A percentile compares a stretch with the other conserved stretches of the same genome.
phyloP scores from a whole-genome alignment of 2,888 invertebrate genomes.

The Drosophila rubida region DNA sequence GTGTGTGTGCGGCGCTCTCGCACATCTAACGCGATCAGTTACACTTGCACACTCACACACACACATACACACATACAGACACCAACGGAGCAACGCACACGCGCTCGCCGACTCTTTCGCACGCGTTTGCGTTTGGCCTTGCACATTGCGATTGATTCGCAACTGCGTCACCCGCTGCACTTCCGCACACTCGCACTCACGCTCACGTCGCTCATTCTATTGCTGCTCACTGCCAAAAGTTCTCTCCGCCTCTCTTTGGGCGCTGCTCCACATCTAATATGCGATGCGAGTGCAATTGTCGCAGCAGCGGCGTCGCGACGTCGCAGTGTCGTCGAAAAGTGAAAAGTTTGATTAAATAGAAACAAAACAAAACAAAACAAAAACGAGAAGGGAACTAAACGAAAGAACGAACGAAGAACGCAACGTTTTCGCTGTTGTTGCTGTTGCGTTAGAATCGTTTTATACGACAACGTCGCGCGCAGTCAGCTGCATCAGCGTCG shows the following conservation, averaged over 20 bases:
- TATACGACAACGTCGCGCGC: conserved; percentile 31
- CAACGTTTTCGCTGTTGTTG: conserved; percentile 23
- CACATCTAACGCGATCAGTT: conserved; percentile 68
- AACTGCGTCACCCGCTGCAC: conserved; percentile 66
- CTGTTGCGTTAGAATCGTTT: conserved; percentile 55
- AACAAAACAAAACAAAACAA: conserved; percentile 36
- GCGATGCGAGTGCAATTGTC: conserved; percentile 59
- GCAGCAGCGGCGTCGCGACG: conserved; percentile 42
- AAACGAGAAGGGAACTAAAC: conserved; percentile 12
- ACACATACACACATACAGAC: conserved; percentile 10
- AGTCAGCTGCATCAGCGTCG: conserved; percentile 45
- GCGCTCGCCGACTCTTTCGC: conserved; percentile 53
- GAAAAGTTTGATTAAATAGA: conserved; percentile 65
- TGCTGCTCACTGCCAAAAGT: conserved; percentile 4
- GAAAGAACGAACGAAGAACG: conserved; percentile 18
- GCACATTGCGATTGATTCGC: conserved; percentile 53
- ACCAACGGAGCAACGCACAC: conserved; percentile 16
- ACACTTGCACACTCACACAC: conserved; percentile 56
- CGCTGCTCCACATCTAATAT: conserved; percentile 60
- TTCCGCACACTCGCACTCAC: conserved; percentile 63
- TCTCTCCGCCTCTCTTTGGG: conserved; percentile 16
- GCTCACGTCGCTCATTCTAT: conserved; percentile 38
- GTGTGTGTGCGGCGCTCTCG: conserved; percentile 16
- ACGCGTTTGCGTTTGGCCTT: conserved; percentile 65
- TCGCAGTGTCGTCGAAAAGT: conserved; percentile 57